These are phyloP conservation scores for Agriopis marginaria DNA, from an alignment of 2,888 invertebrate genomes.

Conservation along the genomic window DNA sequence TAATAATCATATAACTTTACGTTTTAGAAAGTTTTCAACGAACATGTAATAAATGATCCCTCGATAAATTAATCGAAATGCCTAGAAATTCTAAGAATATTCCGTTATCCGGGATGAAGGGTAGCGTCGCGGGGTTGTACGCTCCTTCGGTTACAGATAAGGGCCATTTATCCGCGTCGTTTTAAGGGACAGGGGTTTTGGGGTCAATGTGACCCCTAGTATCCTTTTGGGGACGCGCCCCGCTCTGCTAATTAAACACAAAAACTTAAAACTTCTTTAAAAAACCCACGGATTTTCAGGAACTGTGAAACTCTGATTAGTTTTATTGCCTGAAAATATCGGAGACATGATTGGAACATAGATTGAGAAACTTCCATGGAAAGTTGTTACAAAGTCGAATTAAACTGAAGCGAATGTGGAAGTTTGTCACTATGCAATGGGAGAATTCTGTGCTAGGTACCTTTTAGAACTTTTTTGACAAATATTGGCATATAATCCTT, in stretches of 20 bases:
- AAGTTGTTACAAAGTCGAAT: neutral
- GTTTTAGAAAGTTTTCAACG: neutral
- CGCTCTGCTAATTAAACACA: conserved; percentile 4
- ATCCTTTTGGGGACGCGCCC: conserved; percentile 9
- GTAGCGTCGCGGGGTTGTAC: conserved; percentile 26
- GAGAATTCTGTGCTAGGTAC: too few relatives aligned
- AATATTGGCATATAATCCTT: too few relatives aligned
- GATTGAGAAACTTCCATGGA: neutral
- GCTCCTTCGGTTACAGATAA: conserved; percentile 37
- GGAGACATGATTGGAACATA: neutral
- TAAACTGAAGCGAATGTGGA: too few relatives aligned
- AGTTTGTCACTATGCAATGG: too few relatives aligned
- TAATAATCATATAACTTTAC: too few relatives aligned
- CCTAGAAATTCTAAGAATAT: conserved; percentile 25
- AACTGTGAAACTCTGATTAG: conserved; percentile 2
- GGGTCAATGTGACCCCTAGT: conserved; percentile 29
- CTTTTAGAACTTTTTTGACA: too few relatives aligned
- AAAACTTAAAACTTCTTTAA: conserved; percentile 1
- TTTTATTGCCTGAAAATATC: conserved; percentile 4
- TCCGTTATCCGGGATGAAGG: conserved; percentile 31
- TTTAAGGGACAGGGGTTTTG: conserved; percentile 31
- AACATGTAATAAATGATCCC: conserved; percentile 29
- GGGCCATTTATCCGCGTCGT: conserved; percentile 41
- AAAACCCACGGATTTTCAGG: neutral
- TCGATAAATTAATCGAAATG: conserved; percentile 32